Evolutionary conservation across 1,140 invertebrate species (phyloP), one percentile per base, ranked within the genome.

Genomic region (Lordiphosa mommai): DNA sequence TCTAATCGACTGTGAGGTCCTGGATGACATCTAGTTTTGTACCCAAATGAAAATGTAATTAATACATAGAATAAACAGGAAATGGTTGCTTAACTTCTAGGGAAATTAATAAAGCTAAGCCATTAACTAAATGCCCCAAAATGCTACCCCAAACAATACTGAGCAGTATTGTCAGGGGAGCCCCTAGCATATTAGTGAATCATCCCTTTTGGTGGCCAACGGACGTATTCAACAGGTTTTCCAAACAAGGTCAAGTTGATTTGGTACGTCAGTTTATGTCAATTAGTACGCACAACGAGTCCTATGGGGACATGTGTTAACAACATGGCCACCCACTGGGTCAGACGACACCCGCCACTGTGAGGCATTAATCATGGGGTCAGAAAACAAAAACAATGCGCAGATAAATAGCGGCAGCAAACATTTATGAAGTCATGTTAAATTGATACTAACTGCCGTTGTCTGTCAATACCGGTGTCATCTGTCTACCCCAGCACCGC

Each of bases 381-480:
- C 51, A 44, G 36, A 23, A 23, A 23, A 14, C 49, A 55, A 12
- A 59, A 34, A 52, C 41, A 46, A 37, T 46, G 33, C 5, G 14
- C 40, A 30, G 49, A 33, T 30, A 20, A 20, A 20, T 20, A 20
- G 17, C 17, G 17, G 27, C 27, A 17, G 7, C 20, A 17, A 59
- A 61, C 55, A 66, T 53, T 53, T 48, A 61, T 63, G 51, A 72
- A 70, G 44, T 68, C 44, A 44, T 67, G 50, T 82, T 80, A 80
- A 82, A 80, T 82, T 74, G 70, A 71, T 61, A 82, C 57, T 67
- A 60, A 80, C 57, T 74, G 70, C 57, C 57, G 30, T 17, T 38
- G 49, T 56, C 29, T 71, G 65, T 80, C 74, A 73, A 80, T 73
- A 73, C 34, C 40, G 48, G 37, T 47, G 41, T 20, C 36, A 55